Evolutionary conservation across 1,140 invertebrate genomes (phyloP), one percentile per base, ranked within the genome.

Genomic region (Brachionus koreanus): DNA sequence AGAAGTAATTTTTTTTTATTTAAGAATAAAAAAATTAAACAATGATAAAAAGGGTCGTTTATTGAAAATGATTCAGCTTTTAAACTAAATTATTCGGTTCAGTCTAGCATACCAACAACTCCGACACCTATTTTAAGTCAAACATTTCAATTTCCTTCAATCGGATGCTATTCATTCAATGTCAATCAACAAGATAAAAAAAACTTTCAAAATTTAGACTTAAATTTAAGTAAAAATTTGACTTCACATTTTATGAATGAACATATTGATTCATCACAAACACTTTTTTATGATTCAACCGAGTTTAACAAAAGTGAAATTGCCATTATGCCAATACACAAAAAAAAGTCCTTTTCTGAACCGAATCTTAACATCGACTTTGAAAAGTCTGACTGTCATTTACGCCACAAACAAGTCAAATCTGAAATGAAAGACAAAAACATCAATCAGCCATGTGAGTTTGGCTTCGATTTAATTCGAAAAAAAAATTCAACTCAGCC

Each of bases 351-450:
- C 2, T 46, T 46, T 12, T 74, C 69, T 5, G 69, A 74, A 23
- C 19, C 69, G 1, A 46, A 25, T 74, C 43, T 74, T 13, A 69
- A 39, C 16, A 42, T 69, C 16, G 35, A 39, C 9, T 39, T 39
- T 39, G 65, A 69, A n/a, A 39, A 39, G n/a, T 37, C 65, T 19
- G n/a, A 69, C n/a, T 37, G 13, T 9, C 37, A 39, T 39, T 39
- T 69, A 39, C 65, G 35, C 19, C 37, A 74, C 4, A 74, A 74
- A 33, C 69, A 74, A 46, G 69, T 74, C 13, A 74, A 74, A 46
- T 74, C 69, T 12, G 69, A 74, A 74, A 74, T 74, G 69, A 74
- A 46, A 33, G 69, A 74, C 43, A 74, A 13, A 74, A 74, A 74
- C 25, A 74, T 74, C 25, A 74, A 74, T 25, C 39, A 74, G 4